A percentile compares a stretch with the other conserved stretches of the same genome.
Evolutionary conservation across 2,113 vertebrate species (phyloP).

Genomic region (Microcebus ravelobensis): DNA sequence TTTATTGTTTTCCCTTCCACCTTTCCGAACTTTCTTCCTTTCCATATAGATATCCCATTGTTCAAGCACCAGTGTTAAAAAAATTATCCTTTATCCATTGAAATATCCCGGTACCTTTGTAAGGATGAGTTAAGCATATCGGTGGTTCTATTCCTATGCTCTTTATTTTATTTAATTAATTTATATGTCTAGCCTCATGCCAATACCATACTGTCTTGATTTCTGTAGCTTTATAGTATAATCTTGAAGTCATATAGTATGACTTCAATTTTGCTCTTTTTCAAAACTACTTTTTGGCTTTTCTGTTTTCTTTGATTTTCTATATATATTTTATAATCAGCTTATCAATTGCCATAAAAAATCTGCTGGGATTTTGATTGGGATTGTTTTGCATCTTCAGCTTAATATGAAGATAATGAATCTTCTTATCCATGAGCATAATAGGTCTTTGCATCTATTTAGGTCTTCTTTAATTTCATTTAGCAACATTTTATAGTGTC

Average conservation of each 20-base stretch:
- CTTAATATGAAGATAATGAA: not conserved
- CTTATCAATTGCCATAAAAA: not conserved
- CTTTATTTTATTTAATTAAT: not conserved
- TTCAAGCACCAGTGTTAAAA: not conserved
- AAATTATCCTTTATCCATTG: not conserved
- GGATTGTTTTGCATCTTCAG: not conserved
- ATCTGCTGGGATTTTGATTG: not conserved
- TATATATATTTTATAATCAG: not conserved
- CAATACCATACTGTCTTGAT: not conserved
- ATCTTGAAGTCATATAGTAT: not conserved
- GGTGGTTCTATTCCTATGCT: not conserved
- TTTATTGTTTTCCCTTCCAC: not conserved
- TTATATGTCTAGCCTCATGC: not conserved
- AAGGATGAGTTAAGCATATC: not conserved
- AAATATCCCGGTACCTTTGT: not conserved
- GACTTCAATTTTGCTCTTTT: not conserved
- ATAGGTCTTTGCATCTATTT: not conserved
- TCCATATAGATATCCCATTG: not conserved
- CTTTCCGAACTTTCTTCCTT: not conserved
- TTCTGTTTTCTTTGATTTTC: slow-evolving; percentile 22
- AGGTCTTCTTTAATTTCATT: not conserved
- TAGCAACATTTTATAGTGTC: not conserved
- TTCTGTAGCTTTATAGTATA: not conserved
- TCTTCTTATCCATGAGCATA: not conserved
- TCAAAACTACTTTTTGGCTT: not conserved